A percentile compares a stretch with the other conserved stretches of the same genome.
phyloP scores from a whole-genome alignment of 2,113 vertebrate species.

The Ranitomeya imitator region DNA sequence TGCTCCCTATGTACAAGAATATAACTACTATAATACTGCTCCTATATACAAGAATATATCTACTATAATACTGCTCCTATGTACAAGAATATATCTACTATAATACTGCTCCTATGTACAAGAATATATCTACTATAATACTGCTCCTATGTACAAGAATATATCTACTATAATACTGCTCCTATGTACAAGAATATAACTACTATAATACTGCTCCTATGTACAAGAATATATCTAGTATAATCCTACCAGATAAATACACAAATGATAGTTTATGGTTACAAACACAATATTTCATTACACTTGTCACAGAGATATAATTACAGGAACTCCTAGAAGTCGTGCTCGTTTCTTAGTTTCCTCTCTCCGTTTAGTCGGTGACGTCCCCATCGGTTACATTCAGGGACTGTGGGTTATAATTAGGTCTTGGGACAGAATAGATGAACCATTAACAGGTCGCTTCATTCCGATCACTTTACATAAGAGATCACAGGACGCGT shows the following conservation, averaged over 20 bases:
- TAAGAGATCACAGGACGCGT: neutral
- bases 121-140: too few species aligned
- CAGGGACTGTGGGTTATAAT: neutral
- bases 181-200: neutral
- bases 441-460: neutral
- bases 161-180: too few species aligned
- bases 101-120: too few species aligned
- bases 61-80: too few species aligned
- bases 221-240: conserved; percentile 13
- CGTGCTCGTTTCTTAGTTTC: neutral
- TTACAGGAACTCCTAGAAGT: too few species aligned
- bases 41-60: too few species aligned
- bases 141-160: too few species aligned
- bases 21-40: too few species aligned
- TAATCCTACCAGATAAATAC: neutral
- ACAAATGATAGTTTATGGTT: neutral
- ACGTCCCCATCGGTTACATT: neutral
- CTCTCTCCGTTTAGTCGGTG: neutral
- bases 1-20: too few species aligned
- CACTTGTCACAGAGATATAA: too few species aligned
- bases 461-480: conserved; percentile 1
- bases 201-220: conserved; percentile 18
- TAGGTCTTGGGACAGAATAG: neutral
- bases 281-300: too few species aligned
- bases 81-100: too few species aligned